Evolutionary conservation across 2,888 invertebrate genomes (phyloP).

Genomic region (Tyria jacobaeae): DNA sequence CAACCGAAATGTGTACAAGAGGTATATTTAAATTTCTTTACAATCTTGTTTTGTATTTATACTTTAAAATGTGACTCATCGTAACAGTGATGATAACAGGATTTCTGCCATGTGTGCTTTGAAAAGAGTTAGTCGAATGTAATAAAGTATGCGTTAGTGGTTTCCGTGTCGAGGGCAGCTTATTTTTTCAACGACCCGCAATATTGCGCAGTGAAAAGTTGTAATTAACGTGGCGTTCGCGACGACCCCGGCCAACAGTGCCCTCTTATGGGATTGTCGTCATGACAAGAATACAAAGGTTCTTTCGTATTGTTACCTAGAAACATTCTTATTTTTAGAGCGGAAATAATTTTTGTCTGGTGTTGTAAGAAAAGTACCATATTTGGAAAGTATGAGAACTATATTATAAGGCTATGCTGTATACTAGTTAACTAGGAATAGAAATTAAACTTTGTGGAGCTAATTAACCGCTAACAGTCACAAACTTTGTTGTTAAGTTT

Average conservation of each 20-base stretch:
- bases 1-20: too few relatives aligned
- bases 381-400: background rate
- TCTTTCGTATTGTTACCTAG: slow-evolving; percentile 54
- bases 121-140: slow-evolving; percentile 53
- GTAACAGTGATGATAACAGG: slow-evolving; percentile 31
- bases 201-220: slow-evolving; percentile 62
- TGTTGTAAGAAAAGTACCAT: too few relatives aligned
- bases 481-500: slow-evolving; percentile 33
- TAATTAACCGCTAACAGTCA: slow-evolving; percentile 32
- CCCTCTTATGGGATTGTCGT: slow-evolving; percentile 68
- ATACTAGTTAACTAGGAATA: slow-evolving; percentile 15
- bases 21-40: background rate
- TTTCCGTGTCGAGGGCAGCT: slow-evolving; percentile 53
- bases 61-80: background rate
- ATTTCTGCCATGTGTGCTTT: slow-evolving; percentile 47
- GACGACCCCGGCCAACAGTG: slow-evolving; percentile 54
- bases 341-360: background rate
- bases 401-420: background rate
- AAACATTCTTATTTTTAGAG: slow-evolving; percentile 35
- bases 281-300: slow-evolving; percentile 62
- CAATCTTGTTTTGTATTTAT: background rate
- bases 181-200: slow-evolving; percentile 64
- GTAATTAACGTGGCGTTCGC: slow-evolving; percentile 77
- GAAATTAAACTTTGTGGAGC: slow-evolving; percentile 21
- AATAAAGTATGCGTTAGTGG: slow-evolving; percentile 54